Percentiles rank a stretch among this genome's conserved stretches.
Evolutionary conservation across 35 echinoderm and acorn worm genomes (phyloP).

Genomic region (Ptychodera flava): DNA sequence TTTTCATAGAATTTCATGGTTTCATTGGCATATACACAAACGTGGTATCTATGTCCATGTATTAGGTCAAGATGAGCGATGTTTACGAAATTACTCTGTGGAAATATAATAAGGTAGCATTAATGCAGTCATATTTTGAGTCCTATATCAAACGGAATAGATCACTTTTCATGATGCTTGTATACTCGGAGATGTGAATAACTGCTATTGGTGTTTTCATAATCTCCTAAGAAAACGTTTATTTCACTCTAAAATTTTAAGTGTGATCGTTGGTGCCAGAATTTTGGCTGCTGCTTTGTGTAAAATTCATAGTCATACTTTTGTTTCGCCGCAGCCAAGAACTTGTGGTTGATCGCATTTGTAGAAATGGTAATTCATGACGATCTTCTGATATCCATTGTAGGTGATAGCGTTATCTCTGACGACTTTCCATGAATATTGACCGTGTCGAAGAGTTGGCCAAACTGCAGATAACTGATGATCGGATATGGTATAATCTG

Average conservation of each 20-base stretch:
- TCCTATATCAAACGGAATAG: too few species aligned
- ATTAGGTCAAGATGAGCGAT: background rate
- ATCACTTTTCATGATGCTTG: background rate
- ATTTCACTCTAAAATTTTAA: background rate
- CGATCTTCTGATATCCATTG: background rate
- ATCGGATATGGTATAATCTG: background rate
- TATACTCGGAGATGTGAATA: background rate
- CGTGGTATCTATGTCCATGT: constrained; percentile 13
- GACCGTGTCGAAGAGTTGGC: constrained; percentile 25
- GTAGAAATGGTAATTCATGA: background rate
- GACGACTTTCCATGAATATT: constrained; percentile 16
- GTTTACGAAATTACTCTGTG: background rate
- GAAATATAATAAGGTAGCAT: background rate
- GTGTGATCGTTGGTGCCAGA: background rate
- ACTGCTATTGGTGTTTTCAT: background rate
- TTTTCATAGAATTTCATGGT: background rate
- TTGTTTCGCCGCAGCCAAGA: constrained; percentile 19
- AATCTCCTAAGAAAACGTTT: background rate
- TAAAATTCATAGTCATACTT: background rate
- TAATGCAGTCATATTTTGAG: background rate
- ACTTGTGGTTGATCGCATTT: constrained; percentile 18
- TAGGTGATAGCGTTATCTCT: background rate
- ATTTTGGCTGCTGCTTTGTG: background rate
- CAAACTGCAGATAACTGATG: constrained; percentile 14
- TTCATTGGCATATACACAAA: constrained; percentile 35